These are phyloP conservation scores for Periplaneta americana DNA, from an alignment of 1,140 invertebrate species.

Conservation along the genomic window DNA sequence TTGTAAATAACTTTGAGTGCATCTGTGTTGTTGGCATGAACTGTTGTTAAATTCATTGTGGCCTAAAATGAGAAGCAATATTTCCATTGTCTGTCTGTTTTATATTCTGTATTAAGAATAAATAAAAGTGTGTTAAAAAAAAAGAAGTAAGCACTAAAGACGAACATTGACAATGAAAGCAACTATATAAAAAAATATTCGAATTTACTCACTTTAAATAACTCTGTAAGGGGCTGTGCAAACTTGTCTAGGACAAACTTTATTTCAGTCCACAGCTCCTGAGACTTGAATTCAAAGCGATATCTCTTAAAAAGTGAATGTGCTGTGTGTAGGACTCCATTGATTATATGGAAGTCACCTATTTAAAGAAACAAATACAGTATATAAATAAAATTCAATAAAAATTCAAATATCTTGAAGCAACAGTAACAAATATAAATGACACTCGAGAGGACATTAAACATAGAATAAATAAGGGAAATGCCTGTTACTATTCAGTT, in stretches of 20 bases:
- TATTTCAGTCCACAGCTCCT: slow-evolving; percentile 92
- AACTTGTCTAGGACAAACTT: slow-evolving; percentile 93
- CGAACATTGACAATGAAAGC: neutral
- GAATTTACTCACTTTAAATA: slow-evolving; percentile 66
- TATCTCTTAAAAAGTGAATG: slow-evolving; percentile 96
- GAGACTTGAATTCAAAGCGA: slow-evolving; percentile 92
- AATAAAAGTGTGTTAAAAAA: too few relatives aligned
- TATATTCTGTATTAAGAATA: neutral
- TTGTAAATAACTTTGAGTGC: slow-evolving; percentile 85
- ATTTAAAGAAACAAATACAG: slow-evolving; percentile 10
- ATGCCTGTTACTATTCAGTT: too few relatives aligned
- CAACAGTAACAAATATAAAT: too few relatives aligned
- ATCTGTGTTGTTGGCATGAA: slow-evolving; percentile 70
- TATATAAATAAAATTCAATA: too few relatives aligned
- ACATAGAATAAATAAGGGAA: too few relatives aligned
- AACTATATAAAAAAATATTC: slow-evolving; percentile 18
- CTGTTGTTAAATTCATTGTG: slow-evolving; percentile 75
- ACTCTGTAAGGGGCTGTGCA: slow-evolving; percentile 86
- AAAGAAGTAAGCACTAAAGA: neutral
- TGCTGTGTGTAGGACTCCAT: slow-evolving; percentile 89
- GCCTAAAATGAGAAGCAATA: slow-evolving; percentile 49
- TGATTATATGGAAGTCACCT: slow-evolving; percentile 92
- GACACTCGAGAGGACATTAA: too few relatives aligned
- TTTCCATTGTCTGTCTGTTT: slow-evolving; percentile 11
- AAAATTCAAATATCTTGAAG: too few relatives aligned